Percentiles rank a stretch among this genome's conserved stretches.
Conservation (phyloP, 2,113 vertebrate genomes). For the Ptychochromis oligacanthus region DNA sequence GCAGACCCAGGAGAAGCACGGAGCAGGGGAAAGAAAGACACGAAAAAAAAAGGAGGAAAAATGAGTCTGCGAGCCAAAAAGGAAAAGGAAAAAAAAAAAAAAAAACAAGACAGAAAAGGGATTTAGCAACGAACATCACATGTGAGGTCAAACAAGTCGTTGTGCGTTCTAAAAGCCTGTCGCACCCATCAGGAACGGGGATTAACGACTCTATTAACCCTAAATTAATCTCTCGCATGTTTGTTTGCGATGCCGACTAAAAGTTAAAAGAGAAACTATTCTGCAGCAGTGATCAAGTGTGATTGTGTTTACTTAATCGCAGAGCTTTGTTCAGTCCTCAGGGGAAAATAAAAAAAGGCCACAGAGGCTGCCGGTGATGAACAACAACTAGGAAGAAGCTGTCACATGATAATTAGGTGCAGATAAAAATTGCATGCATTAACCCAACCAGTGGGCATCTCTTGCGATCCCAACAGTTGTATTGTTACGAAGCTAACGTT, state of each 20-base stretch:
- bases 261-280: conserved; percentile 57
- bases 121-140: background rate
- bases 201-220: conserved; percentile 71
- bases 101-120: background rate
- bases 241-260: conserved; percentile 54
- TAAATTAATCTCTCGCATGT: conserved; percentile 68
- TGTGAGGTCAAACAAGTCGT: conserved; percentile 17
- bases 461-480: conserved; percentile 1
- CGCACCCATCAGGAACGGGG: conserved; percentile 25
- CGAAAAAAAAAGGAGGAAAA: conserved; percentile 74
- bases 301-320: conserved; percentile 78
- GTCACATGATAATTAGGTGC: conserved; percentile 68
- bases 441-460: conserved; percentile 50
- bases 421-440: conserved; percentile 66
- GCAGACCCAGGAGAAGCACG: conserved; percentile 47
- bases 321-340: conserved; percentile 54
- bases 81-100: conserved; percentile 35
- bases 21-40: conserved; percentile 67
- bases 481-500: conserved; percentile 8
- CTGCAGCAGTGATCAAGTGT: conserved; percentile 61
- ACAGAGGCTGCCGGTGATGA: conserved; percentile 58
- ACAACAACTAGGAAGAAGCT: conserved; percentile 52
- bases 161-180: conserved; percentile 23
- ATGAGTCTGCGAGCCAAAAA: conserved; percentile 43
- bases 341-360: conserved; percentile 65